Conservation (phyloP, 2,113 vertebrate species). For the Sylvilagus bachmani region DNA sequence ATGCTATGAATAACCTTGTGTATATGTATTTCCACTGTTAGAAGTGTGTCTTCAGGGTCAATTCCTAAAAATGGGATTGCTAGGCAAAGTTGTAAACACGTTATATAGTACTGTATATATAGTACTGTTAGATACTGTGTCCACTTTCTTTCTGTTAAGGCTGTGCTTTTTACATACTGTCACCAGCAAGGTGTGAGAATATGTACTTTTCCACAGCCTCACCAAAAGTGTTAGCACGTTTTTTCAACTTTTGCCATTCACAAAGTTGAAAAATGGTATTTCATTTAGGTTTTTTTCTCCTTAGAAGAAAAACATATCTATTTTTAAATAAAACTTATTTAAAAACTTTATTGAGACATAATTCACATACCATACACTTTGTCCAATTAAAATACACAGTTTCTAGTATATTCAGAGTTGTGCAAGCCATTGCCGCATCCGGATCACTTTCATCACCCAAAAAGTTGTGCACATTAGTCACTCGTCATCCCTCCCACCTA, state of each 20-base stretch:
- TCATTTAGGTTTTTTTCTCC: background rate
- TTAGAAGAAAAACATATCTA: background rate
- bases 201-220: background rate
- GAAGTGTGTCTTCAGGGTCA: background rate
- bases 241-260: constrained; percentile 18
- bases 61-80: background rate
- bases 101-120: background rate
- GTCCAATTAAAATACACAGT: background rate
- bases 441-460: background rate
- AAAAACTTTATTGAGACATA: background rate
- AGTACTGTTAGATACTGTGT: background rate
- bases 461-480: background rate
- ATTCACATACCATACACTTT: background rate
- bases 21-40: background rate
- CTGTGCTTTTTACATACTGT: background rate
- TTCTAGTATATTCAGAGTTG: background rate
- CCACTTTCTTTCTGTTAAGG: background rate
- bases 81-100: background rate
- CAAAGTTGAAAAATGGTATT: background rate
- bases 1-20: background rate
- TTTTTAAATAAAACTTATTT: constrained; percentile 30
- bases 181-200: background rate
- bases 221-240: background rate
- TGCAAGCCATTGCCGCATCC: background rate
- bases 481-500: background rate